Percentiles rank a stretch among this genome's conserved stretches.
Conservation (phyloP, 2,797 vertebrate genomes). For the Spheniscus humboldti region DNA sequence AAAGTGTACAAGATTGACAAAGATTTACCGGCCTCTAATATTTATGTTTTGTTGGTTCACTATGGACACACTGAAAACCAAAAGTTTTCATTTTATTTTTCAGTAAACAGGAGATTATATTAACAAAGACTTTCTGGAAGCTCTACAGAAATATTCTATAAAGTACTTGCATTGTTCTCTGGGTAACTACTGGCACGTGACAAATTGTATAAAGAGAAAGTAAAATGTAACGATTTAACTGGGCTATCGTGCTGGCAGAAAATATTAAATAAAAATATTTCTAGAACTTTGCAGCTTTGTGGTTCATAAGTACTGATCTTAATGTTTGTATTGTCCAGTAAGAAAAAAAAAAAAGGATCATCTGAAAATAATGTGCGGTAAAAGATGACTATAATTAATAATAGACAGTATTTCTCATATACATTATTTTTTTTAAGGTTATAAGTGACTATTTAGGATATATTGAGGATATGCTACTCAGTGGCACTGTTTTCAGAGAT, state of each 20-base stretch:
- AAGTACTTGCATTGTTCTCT: background rate
- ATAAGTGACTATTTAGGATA: background rate
- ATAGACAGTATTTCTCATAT: background rate
- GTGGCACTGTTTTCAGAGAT: background rate
- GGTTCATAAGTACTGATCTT: background rate
- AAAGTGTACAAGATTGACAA: background rate
- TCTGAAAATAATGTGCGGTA: background rate
- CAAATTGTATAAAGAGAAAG: background rate
- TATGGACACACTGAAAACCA: constrained; percentile 1
- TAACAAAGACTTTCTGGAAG: background rate
- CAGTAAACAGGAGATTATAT: constrained; percentile 6
- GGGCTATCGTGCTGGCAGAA: background rate
- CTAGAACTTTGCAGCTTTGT: background rate
- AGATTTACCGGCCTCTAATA: background rate
- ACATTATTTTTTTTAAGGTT: background rate
- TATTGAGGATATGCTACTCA: background rate
- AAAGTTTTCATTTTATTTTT: constrained; percentile 11
- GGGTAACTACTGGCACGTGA: background rate
- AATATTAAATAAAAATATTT: background rate
- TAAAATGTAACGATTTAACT: background rate
- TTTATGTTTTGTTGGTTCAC: background rate
- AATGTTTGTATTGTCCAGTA: background rate
- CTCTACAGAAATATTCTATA: background rate
- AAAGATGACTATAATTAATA: background rate
- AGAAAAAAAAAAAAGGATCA: background rate